Evolutionary conservation across 2,888 invertebrate species (phyloP).

Genomic region (Drosophila neutralis): DNA sequence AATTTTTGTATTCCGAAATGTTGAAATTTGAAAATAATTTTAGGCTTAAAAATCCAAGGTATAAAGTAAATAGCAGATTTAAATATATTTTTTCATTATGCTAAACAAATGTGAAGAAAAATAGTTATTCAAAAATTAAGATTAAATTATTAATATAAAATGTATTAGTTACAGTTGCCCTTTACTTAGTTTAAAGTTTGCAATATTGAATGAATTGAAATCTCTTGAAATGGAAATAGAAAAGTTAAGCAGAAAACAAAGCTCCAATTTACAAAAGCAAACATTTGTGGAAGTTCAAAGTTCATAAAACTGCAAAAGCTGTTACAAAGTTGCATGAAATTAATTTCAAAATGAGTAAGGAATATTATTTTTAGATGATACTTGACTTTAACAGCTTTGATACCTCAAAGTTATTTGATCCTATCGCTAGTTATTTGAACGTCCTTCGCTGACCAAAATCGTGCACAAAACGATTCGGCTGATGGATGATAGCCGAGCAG

Average conservation of each 20-base stretch:
- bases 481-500: constrained; percentile 1
- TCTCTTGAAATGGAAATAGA: neutral
- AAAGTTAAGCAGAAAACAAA: neutral
- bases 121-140: neutral
- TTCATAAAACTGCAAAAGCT: neutral
- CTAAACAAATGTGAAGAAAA: neutral
- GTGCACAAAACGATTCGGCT: constrained; percentile 14
- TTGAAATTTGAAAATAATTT: neutral
- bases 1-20: neutral
- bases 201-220: neutral
- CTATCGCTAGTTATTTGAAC: constrained; percentile 8
- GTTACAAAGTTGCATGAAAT: neutral
- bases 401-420: neutral
- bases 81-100: neutral
- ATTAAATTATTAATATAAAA: neutral
- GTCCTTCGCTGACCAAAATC: constrained; percentile 47
- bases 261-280: neutral
- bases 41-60: too few species aligned
- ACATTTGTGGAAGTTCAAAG: neutral
- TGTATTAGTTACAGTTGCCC: neutral
- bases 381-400: neutral
- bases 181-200: neutral
- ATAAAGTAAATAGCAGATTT: neutral
- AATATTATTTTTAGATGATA: neutral
- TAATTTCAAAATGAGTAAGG: neutral